Conservation (phyloP, 1,140 invertebrate species). For the Saccostrea glomerata region DNA sequence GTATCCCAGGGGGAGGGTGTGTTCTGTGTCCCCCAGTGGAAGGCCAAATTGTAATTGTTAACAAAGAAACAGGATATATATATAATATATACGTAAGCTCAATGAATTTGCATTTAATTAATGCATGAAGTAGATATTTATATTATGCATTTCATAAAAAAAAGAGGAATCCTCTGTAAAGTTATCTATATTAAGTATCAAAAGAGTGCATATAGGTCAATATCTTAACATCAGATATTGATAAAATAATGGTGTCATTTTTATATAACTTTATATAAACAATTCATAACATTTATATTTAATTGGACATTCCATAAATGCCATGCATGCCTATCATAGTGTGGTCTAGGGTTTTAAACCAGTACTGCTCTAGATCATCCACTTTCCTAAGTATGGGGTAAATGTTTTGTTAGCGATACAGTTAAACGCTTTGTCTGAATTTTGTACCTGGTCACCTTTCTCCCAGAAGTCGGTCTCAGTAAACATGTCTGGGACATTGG, state of each 20-base stretch:
- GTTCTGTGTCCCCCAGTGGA: background rate
- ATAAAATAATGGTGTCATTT: background rate
- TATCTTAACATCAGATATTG: background rate
- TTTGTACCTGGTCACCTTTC: background rate
- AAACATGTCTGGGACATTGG: constrained; percentile 29
- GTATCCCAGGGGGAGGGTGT: background rate
- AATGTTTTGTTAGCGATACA: background rate
- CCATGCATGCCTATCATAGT: background rate
- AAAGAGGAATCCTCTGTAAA: no score
- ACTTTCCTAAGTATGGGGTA: background rate
- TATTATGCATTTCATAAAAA: background rate
- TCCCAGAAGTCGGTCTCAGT: constrained; percentile 24
- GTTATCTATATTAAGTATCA: no score
- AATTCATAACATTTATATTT: background rate
- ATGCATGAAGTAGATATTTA: background rate
- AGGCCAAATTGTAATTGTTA: background rate
- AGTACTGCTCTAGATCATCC: background rate
- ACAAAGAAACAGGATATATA: background rate
- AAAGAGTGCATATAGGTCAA: background rate
- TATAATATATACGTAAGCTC: background rate
- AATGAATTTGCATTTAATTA: background rate
- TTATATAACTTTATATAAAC: background rate
- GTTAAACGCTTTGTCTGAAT: background rate
- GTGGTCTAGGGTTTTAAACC: background rate
- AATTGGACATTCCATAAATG: background rate